Base-by-base conservation (phyloP, 1,140 invertebrate species). In the Bombus soroeensis region DNA sequence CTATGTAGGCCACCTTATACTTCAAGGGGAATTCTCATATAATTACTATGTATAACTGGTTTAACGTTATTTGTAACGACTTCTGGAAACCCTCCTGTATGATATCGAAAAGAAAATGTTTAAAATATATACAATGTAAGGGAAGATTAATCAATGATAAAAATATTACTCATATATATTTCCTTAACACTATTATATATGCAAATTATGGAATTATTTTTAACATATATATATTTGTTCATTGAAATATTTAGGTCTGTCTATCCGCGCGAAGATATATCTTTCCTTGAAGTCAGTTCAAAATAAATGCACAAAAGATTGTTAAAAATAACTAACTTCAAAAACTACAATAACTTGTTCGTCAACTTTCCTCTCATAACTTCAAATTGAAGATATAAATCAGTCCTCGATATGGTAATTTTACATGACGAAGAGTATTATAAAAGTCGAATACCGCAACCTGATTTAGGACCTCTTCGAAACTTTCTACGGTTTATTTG, bases 401-500 rank as follows among this genome's bases (percentile, higher is more conserved):
- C 12, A 79, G n/a, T 64, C 4, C 25, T 37, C 39, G 81, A 70
- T 41, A 94, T 94, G 93, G 83, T 92, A 62, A 93, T 95, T 79
- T 47, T 88, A 34, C 94, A 94, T 41, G 92, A 95, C 37, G 89
- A 94, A 13, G 81, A 83, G 13, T 95, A 95, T 89, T 95, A 94
- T 72, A 86, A 83, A 73, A 91, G 72, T 80, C 90, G 94, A 85
- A 92, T 88, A 76, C 94, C 94, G 0, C 57, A 90, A 32, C 88
- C 90, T 0, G 93, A 95, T 75, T 89, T 95, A 28, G 92, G 93
- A 12, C 12, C 80, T 2, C 0, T 91, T 2, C 62, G 68, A 81
- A 95, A 94, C 85, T 93, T 94, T 37, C 37, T 91, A 22, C 87
- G 91, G 39, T 94, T 94, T 72, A 92, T 98, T 73, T 98, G 97